Percentiles rank a stretch among this genome's conserved stretches.
phyloP scores from a whole-genome alignment of 2,113 vertebrate genomes.

The Pedetes capensis region DNA sequence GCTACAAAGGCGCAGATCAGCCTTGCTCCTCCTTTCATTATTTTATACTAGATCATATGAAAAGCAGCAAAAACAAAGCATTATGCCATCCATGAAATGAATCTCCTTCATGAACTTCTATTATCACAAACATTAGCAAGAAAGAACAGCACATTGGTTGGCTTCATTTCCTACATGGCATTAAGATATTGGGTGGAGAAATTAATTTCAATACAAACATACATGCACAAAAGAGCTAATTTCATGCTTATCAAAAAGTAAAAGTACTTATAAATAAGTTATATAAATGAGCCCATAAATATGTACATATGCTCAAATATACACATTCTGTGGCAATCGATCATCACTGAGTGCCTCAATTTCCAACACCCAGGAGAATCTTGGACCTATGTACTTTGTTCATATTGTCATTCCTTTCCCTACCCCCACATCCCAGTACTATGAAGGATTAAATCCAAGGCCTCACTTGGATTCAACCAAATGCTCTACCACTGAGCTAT shows the following conservation, averaged over 20 bases:
- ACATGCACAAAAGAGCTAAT: not conserved
- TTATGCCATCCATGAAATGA: not conserved
- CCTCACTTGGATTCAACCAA: too few species aligned
- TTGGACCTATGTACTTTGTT: not conserved
- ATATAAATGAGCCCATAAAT: not conserved
- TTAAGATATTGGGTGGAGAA: not conserved
- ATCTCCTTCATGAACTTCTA: not conserved
- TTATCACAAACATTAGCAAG: not conserved
- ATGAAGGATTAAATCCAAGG: too few species aligned
- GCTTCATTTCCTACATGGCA: not conserved
- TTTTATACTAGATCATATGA: not conserved
- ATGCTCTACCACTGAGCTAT: too few species aligned
- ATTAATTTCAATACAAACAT: not conserved
- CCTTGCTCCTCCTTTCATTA: not conserved
- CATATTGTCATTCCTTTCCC: not conserved
- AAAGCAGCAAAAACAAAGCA: slow-evolving; percentile 1
- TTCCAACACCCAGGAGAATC: not conserved
- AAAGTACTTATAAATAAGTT: not conserved
- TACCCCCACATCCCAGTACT: too few species aligned
- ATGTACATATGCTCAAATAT: not conserved
- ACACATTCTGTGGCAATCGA: not conserved
- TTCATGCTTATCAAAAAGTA: not conserved
- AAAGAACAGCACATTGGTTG: not conserved
- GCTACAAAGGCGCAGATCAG: not conserved
- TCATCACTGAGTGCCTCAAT: not conserved